Percentiles rank a stretch among this genome's conserved stretches.
Conservation (phyloP, 2,797 vertebrate species). For the Lates japonicus region DNA sequence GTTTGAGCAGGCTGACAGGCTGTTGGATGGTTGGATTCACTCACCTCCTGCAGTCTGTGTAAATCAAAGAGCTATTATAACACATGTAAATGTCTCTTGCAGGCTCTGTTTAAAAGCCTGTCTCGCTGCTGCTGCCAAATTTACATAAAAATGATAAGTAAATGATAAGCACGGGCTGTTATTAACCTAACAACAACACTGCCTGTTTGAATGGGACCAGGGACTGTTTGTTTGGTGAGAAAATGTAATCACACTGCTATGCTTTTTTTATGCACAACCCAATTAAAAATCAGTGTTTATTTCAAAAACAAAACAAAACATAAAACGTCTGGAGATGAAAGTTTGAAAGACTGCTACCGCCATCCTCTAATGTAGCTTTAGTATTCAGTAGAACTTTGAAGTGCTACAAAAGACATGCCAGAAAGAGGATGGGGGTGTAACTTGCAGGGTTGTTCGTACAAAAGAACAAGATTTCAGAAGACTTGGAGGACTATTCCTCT, state of each 20-base stretch:
- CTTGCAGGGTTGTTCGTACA: conserved; percentile 3
- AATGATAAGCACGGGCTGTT: conserved; percentile 50
- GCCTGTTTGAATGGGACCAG: conserved; percentile 32
- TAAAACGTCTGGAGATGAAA: conserved; percentile 17
- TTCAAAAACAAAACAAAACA: conserved; percentile 10
- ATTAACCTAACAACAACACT: conserved; percentile 60
- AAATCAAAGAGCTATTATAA: conserved; percentile 69
- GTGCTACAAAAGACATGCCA: conserved; percentile 25
- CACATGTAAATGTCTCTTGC: conserved; percentile 70
- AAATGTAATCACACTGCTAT: conserved; percentile 27
- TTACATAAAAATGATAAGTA: conserved; percentile 63
- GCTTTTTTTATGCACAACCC: conserved; percentile 26
- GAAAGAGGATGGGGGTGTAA: conserved; percentile 8
- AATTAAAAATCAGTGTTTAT: conserved; percentile 34
- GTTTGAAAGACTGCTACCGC: conserved; percentile 31
- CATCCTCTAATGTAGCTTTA: neutral
- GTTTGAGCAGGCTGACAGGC: conserved; percentile 64
- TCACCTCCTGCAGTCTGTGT: conserved; percentile 63
- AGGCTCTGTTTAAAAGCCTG: conserved; percentile 45
- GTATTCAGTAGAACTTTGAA: neutral
- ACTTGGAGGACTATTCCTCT: conserved; percentile 16
- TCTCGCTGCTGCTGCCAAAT: conserved; percentile 33
- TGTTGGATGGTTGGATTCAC: conserved; percentile 63
- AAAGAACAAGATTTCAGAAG: neutral
- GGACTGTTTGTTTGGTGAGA: conserved; percentile 42